Evolutionary conservation across 2,113 vertebrate genomes (phyloP), one percentile per base, ranked within the genome.

Genomic region (Mus spicilegus): DNA sequence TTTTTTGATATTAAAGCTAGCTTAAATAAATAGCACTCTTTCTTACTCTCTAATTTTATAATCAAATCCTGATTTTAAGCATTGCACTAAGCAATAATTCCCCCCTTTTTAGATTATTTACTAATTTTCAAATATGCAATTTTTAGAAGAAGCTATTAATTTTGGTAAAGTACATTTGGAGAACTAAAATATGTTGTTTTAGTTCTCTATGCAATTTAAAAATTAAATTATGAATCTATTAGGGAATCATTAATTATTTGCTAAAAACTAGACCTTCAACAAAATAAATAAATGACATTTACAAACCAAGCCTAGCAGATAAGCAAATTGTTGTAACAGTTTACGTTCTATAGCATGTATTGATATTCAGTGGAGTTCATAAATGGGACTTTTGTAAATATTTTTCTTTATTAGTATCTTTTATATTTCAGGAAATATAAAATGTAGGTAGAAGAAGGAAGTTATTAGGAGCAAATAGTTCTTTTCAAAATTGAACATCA

Each of bases 401-500:
- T 56, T 87, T 65, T 67, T 86, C 9, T 86, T 91, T 75, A 90
- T 54, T 56, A 78, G 28, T 46, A 70, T 26, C 46, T 82, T 72
- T 67, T 54, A 67, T 84, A 36, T 17, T 91, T 93, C 63, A 72
- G 63, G 76, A 92, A 94, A 77, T 14, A n/a, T n/a, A n/a, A n/a
- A n/a, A n/a, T 87, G 46, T 82, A 73, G 89, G n/a, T 63, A 78
- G 22, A 72, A 69, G 69, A 95, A 93, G 30, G 9, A 12, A n/a
- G 58, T 14, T 20, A 10, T 30, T 28, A 28, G 39, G 28, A 7
- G 39, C 33, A 10, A 89, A 54, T 13, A n/a, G 1, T 76, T 19
- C 30, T 94, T 94, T 93, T 75, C 26, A 78, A 93, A 90, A 77
- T 39, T 80, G 86, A 96, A 36, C 46, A 69, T 87, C 73, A 65